These are phyloP conservation scores for Australoheros facetus DNA, from an alignment of 2,797 vertebrate genomes.

Conservation along the genomic window DNA sequence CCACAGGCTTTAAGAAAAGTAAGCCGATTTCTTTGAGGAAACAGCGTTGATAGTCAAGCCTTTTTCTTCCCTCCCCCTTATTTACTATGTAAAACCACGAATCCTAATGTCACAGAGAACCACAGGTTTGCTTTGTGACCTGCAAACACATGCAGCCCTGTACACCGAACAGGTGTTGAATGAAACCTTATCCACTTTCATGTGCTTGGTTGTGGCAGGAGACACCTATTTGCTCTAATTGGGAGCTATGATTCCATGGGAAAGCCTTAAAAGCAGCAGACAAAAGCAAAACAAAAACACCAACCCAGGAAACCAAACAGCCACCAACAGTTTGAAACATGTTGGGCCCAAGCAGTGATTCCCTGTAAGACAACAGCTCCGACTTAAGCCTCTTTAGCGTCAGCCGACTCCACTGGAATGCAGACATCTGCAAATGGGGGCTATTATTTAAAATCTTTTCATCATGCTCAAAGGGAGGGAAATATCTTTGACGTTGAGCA, in stretches of 20 bases:
- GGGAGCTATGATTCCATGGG: slow-evolving; percentile 47
- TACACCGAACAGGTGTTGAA: slow-evolving; percentile 69
- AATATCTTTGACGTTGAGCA: slow-evolving; percentile 80
- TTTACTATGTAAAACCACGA: slow-evolving; percentile 65
- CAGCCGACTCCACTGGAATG: slow-evolving; percentile 73
- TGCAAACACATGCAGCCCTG: slow-evolving; percentile 27
- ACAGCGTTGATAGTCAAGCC: slow-evolving; percentile 61
- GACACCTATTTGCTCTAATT: slow-evolving; percentile 40
- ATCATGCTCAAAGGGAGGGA: slow-evolving; percentile 79
- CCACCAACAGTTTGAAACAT: slow-evolving; percentile 51
- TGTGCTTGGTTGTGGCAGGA: slow-evolving; percentile 20
- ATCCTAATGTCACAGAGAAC: slow-evolving; percentile 63
- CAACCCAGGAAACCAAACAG: slow-evolving; percentile 52
- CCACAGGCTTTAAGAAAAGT: slow-evolving; percentile 71
- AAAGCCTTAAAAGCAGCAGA: slow-evolving; percentile 64
- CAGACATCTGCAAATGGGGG: slow-evolving; percentile 74
- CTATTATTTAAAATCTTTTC: slow-evolving; percentile 85
- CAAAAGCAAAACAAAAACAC: slow-evolving; percentile 68
- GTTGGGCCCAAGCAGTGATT: slow-evolving; percentile 54
- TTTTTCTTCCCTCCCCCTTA: slow-evolving; percentile 39
- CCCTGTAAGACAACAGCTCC: slow-evolving; percentile 66
- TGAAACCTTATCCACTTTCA: slow-evolving; percentile 47
- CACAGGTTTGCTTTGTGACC: slow-evolving; percentile 33
- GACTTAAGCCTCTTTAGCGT: slow-evolving; percentile 69
- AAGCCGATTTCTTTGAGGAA: slow-evolving; percentile 79